Percentiles rank a stretch among this genome's conserved stretches.
Conservation (phyloP, 1,140 invertebrate species). For the Drosophila aff. region DNA sequence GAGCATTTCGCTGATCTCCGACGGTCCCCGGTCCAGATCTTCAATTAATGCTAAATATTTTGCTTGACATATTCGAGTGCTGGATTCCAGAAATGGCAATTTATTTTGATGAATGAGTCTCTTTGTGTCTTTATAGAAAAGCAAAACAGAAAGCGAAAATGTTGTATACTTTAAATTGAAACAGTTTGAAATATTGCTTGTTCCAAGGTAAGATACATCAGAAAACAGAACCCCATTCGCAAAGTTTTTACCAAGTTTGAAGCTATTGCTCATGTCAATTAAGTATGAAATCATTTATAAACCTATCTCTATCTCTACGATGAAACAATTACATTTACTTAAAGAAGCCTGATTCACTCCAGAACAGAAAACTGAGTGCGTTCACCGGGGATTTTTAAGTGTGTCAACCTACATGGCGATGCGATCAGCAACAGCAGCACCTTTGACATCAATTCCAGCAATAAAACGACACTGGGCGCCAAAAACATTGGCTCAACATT, state of each 20-base stretch:
- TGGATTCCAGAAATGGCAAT: slow-evolving; percentile 20
- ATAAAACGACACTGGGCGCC: slow-evolving; percentile 55
- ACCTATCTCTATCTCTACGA: too few relatives aligned
- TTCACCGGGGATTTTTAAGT: background rate
- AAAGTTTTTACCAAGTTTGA: background rate
- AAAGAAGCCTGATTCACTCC: slow-evolving; percentile 1
- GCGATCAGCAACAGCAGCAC: slow-evolving; percentile 29
- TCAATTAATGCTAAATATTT: slow-evolving; percentile 48
- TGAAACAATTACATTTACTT: background rate
- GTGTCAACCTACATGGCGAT: slow-evolving; percentile 25
- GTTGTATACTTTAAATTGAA: too few relatives aligned
- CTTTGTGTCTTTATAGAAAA: background rate
- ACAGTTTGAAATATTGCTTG: background rate
- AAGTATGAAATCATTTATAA: background rate
- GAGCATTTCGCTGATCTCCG: slow-evolving; percentile 29
- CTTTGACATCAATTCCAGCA: slow-evolving; percentile 66
- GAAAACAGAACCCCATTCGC: background rate
- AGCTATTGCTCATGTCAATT: background rate
- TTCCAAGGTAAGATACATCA: background rate
- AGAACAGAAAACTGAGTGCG: background rate
- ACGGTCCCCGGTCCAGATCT: background rate
- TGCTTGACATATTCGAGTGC: slow-evolving; percentile 41
- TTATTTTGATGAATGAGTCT: slow-evolving; percentile 23
- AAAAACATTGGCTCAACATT: slow-evolving; percentile 38
- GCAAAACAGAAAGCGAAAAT: background rate